Evolutionary conservation across 1,140 invertebrate species (phyloP), one percentile per base, ranked within the genome.

Genomic region (Drosophila jambulina): DNA sequence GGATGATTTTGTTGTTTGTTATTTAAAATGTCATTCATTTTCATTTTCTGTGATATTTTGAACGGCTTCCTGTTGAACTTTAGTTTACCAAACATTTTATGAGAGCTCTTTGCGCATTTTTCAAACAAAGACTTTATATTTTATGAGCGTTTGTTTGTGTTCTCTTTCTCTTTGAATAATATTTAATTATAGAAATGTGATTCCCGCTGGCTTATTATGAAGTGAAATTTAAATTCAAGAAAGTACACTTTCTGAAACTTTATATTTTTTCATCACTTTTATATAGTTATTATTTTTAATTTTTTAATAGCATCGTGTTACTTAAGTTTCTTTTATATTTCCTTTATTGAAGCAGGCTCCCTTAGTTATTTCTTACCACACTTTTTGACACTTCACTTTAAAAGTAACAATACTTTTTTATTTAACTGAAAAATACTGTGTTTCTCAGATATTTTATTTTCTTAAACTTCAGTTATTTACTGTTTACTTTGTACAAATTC

Each of bases 281-380:
- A n/a, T 2, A 12, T 9, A 46, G 45, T 49, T 12, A 2, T 9
- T 17, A 17, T 17, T 46, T 23, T 23, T 3, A 45, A 3, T 7
- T 10, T 17, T 21, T 15, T 17, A 8, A 15, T 46, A 15, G 1
- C 7, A 53, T 53, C 21, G 5, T 34, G n/a, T 15, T 15, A 0
- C n/a, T 4, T 0, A 34, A 4, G 17, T 43, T 51, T 36, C 19
- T 36, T 42, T 13, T n/a, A 38, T n/a, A 34, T 15, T 29, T 56
- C 40, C 34, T 54, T n/a, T 27, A 19, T 59, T 7, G 9, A 9
- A 38, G 7, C 12, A 21, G 36, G 23, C 15, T 23, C 8, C 17
- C 13, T 23, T 23, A 6, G 21, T 10, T 23, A 23, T n/a, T 54
- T 54, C 53, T 54, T 54, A 54, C 53, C 53, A 54, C 53, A 54